Evolutionary conservation across 2,888 invertebrate species (phyloP).

Genomic region (Parelbella ahira): DNA sequence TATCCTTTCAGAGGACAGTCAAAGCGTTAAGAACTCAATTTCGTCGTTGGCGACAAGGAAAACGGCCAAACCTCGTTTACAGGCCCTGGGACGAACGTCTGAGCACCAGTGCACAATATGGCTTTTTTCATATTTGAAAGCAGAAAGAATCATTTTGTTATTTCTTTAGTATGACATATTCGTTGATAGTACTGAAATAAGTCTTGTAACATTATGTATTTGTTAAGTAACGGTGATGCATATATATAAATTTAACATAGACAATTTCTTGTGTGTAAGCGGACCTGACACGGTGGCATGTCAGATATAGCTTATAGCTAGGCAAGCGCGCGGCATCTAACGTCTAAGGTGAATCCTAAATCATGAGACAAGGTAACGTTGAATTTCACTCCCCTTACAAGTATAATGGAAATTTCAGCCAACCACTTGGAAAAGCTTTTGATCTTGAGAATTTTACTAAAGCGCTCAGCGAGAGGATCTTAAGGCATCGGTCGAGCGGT

Average conservation of each 20-base stretch:
- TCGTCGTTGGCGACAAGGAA: constrained; percentile 26
- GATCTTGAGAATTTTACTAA: constrained; percentile 60
- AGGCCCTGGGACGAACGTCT: constrained; percentile 21
- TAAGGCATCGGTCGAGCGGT: constrained; percentile 38
- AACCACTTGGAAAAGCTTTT: constrained; percentile 68
- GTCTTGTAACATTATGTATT: too few relatives aligned
- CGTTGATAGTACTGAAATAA: too few relatives aligned
- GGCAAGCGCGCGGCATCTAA: background rate
- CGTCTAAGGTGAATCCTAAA: constrained; percentile 11
- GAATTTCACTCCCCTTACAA: constrained; percentile 13
- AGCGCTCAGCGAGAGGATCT: constrained; percentile 51
- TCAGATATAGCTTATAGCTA: too few relatives aligned
- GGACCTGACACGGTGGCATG: too few relatives aligned
- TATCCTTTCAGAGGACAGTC: constrained; percentile 20
- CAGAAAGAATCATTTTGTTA: too few relatives aligned
- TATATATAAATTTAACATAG: too few relatives aligned
- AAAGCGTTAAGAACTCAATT: constrained; percentile 29
- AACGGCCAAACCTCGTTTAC: constrained; percentile 29
- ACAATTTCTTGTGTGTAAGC: too few relatives aligned
- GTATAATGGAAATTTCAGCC: constrained; percentile 65
- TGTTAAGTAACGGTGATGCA: too few relatives aligned
- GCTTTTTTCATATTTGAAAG: constrained; percentile 1
- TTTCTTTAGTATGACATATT: too few relatives aligned
- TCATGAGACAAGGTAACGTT: constrained; percentile 18
- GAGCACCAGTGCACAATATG: constrained; percentile 3